Percentiles rank a stretch among this genome's conserved stretches.
These are phyloP conservation scores for Onchidella celtica DNA, from an alignment of 2,888 invertebrate species.

Conservation along the genomic window DNA sequence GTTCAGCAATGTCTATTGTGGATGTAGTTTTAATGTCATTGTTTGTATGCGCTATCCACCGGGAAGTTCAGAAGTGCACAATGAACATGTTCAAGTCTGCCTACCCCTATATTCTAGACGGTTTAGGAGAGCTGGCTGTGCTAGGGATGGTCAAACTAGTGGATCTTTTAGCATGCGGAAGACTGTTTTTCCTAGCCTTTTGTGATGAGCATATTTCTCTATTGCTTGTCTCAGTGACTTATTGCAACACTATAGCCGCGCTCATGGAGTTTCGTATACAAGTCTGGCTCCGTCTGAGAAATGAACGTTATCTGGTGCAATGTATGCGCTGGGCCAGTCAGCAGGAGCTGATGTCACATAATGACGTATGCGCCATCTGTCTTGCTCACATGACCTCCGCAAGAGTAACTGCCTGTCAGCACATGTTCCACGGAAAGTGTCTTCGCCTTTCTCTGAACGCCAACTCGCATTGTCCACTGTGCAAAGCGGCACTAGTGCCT, in stretches of 20 bases:
- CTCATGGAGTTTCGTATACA: slow-evolving; percentile 34
- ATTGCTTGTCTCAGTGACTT: slow-evolving; percentile 11
- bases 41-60: not conserved
- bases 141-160: slow-evolving; percentile 11
- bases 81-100: not conserved
- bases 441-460: slow-evolving; percentile 19
- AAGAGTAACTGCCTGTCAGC: slow-evolving; percentile 33
- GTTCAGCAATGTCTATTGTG: not conserved
- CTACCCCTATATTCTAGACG: slow-evolving; percentile 31
- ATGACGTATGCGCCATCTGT: slow-evolving; percentile 51
- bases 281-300: slow-evolving; percentile 25
- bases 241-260: slow-evolving; percentile 27
- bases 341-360: slow-evolving; percentile 32
- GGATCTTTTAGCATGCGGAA: slow-evolving; percentile 18
- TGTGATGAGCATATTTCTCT: not conserved
- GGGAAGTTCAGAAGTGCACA: not conserved
- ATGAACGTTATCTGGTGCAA: slow-evolving; percentile 7
- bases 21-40: not conserved
- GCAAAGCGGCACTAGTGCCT: slow-evolving; percentile 16
- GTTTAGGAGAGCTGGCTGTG: slow-evolving; percentile 33
- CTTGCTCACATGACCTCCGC: slow-evolving; percentile 43
- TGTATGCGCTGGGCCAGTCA: slow-evolving; percentile 23
- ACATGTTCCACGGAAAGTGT: slow-evolving; percentile 48
- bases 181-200: not conserved
- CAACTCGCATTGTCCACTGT: slow-evolving; percentile 41